Conservation (phyloP, 2,113 vertebrate genomes). For the Hydrolagus affinis region DNA sequence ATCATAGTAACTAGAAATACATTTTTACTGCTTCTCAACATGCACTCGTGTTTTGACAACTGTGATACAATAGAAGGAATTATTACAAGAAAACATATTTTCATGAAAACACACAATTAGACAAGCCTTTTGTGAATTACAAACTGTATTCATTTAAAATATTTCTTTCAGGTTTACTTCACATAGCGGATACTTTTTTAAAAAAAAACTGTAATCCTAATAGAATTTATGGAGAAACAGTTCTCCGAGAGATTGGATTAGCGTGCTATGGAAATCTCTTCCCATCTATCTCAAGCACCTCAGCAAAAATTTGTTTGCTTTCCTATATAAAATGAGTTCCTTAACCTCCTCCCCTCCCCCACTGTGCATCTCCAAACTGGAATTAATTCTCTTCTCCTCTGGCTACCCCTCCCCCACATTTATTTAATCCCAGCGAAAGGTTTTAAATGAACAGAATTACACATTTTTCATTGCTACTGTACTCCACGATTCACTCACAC, state of each 20-base stretch:
- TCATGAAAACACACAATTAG: background rate
- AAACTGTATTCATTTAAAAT: background rate
- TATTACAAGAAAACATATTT: background rate
- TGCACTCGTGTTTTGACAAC: background rate
- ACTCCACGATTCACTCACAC: background rate
- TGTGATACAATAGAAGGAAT: background rate
- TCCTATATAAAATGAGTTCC: slow-evolving; percentile 13
- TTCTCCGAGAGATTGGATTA: background rate
- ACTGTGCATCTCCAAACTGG: background rate
- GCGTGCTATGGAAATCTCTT: background rate
- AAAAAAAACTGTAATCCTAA: background rate
- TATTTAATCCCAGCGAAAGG: slow-evolving; percentile 8
- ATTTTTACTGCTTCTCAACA: background rate
- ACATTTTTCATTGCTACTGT: background rate
- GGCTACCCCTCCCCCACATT: slow-evolving; percentile 5
- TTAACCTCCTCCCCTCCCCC: background rate
- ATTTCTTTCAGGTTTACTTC: background rate
- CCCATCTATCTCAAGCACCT: background rate
- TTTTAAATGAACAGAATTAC: background rate
- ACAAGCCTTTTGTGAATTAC: background rate
- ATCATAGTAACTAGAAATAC: background rate
- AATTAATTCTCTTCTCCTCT: slow-evolving; percentile 3
- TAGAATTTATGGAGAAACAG: background rate
- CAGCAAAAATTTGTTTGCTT: background rate
- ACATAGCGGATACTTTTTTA: background rate